Evolutionary conservation across 1,140 invertebrate genomes (phyloP), one percentile per base, ranked within the genome.

Genomic region (Hylyphantes graminicola): DNA sequence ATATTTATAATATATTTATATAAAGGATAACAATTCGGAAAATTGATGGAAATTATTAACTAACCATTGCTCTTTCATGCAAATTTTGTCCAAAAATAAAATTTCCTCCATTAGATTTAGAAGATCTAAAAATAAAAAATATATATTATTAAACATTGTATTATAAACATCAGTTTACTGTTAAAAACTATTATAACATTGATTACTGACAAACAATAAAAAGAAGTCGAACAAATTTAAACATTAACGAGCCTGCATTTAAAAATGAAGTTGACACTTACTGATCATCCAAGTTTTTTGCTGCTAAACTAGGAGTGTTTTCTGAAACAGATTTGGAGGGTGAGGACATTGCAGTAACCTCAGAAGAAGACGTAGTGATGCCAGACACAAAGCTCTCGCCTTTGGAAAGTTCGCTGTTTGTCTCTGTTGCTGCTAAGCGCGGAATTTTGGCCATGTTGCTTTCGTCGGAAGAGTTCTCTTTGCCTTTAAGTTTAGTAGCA

Each of bases 1-100:
- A 35, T 35, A 35, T 35, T 35, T 35, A n/a, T 35, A 2, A 35
- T 19, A 13, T n/a, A 67, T 21, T 21, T 64, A 61, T 83, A 72
- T 15, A 61, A 63, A 74, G 59, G 76, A 84, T 87, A 76, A 87
- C 48, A 50, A 48, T 64, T 76, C 7, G 21, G 11, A 67, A 67
- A n/a, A 9, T 65, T 65, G 0, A 59, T 13, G 12, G n/a, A 59
- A 59, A 59, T 13, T 9, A 17, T 57, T n/a, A 35, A 87, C 89
- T 87, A 83, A 89, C 90, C 17, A 94, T 91, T 17, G 95, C 95
- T 86, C 95, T 92, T 86, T 96, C 95, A 89, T 95, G 94, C 57
- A 97, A 91, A 90, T 96, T 96, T 88, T 96, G 95, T n/a, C 96
- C 96, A 90, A 97, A 97, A 7, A 97, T 93, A 92, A 96, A 97